A percentile compares a stretch with the other conserved stretches of the same genome.
phyloP scores from a whole-genome alignment of 2,888 invertebrate genomes.

The Harpalus rubripes region DNA sequence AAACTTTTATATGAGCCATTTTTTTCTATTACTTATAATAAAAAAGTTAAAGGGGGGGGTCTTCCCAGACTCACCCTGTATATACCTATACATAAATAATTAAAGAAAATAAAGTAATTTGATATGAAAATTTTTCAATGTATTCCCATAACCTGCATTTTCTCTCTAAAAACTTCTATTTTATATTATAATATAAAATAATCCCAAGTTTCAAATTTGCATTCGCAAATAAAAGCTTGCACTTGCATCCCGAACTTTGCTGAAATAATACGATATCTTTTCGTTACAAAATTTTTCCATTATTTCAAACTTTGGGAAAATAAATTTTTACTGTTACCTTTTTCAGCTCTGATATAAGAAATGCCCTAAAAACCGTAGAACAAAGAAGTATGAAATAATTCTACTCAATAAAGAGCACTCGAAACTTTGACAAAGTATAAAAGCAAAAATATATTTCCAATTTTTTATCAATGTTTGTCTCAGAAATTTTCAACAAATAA shows the following conservation, averaged over 20 bases:
- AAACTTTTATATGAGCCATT: too few relatives aligned
- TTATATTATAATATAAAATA: background rate
- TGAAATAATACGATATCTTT: background rate
- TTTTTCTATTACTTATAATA: too few relatives aligned
- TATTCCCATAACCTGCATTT: too few relatives aligned
- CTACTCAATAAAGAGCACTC: background rate
- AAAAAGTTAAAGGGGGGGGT: too few relatives aligned
- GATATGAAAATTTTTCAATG: too few relatives aligned
- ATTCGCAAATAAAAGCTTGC: background rate
- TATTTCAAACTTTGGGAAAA: constrained; percentile 3
- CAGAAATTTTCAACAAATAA: constrained; percentile 30
- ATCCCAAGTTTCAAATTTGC: background rate
- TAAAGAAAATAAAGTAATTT: too few relatives aligned
- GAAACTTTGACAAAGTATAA: constrained; percentile 37
- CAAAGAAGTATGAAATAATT: constrained; percentile 24
- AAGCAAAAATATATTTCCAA: constrained; percentile 16
- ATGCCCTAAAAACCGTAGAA: constrained; percentile 10
- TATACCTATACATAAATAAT: too few relatives aligned
- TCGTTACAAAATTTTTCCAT: background rate
- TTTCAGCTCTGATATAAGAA: background rate
- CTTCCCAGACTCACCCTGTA: too few relatives aligned
- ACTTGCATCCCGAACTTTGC: background rate
- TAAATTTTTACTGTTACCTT: constrained; percentile 6
- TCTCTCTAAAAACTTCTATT: background rate
- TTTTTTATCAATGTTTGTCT: constrained; percentile 18